Percentiles rank a stretch among this genome's conserved stretches.
These are phyloP conservation scores for Drosophila nannoptera DNA, from an alignment of 1,140 invertebrate genomes.

Conservation along the genomic window DNA sequence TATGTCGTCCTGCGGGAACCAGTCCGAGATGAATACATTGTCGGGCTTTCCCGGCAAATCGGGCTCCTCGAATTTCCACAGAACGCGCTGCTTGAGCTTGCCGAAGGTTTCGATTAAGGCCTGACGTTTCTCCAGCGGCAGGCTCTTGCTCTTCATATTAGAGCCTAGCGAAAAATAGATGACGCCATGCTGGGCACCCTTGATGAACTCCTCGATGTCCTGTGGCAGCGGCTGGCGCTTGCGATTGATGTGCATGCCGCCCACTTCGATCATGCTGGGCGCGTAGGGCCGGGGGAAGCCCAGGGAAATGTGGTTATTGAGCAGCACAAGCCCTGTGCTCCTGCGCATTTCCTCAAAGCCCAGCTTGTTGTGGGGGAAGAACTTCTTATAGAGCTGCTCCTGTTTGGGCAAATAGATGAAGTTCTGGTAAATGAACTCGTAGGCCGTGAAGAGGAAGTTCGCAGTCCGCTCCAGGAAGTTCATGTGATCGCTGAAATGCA, in stretches of 20 bases:
- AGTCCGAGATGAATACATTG: conserved; percentile 82
- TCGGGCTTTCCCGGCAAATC: conserved; percentile 79
- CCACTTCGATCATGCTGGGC: conserved; percentile 82
- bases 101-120: conserved; percentile 81
- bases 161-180: conserved; percentile 84
- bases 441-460: conserved; percentile 68
- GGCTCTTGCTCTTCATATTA: conserved; percentile 80
- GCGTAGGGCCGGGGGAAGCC: conserved; percentile 80
- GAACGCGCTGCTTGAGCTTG: conserved; percentile 82
- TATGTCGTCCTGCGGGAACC: conserved; percentile 84
- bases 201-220: conserved; percentile 81
- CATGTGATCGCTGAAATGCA: conserved; percentile 77
- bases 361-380: conserved; percentile 65
- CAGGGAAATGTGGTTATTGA: conserved; percentile 81
- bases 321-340: conserved; percentile 80
- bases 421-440: conserved; percentile 34
- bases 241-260: conserved; percentile 81
- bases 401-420: conserved; percentile 63
- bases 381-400: conserved; percentile 72
- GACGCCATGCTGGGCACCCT: conserved; percentile 81
- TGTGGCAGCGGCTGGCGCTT: conserved; percentile 69
- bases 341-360: conserved; percentile 65
- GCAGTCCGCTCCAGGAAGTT: conserved; percentile 75
- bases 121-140: conserved; percentile 80
- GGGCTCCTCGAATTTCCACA: conserved; percentile 83